Evolutionary conservation across 2,888 invertebrate genomes (phyloP).

Genomic region (Diadegma fenestrale): DNA sequence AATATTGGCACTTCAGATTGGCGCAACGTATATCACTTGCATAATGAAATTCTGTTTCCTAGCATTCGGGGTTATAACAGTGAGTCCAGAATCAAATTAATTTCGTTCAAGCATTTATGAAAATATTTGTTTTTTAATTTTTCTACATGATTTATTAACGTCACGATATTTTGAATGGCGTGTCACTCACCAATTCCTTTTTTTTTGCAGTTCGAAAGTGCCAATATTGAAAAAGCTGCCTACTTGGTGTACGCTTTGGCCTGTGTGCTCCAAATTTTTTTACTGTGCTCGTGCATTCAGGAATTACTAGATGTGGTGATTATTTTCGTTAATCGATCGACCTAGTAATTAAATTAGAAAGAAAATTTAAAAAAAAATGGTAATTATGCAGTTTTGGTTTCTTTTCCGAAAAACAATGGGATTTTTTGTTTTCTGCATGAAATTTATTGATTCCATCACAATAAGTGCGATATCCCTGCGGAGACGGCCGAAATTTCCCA

Average conservation of each 20-base stretch:
- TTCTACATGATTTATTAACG: too few relatives aligned
- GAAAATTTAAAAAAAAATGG: neutral
- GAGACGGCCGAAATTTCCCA: too few relatives aligned
- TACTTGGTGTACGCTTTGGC: conserved; percentile 65
- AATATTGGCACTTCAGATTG: conserved; percentile 70
- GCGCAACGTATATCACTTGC: conserved; percentile 69
- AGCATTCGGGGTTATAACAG: conserved; percentile 70
- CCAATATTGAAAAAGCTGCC: conserved; percentile 51
- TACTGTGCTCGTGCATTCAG: conserved; percentile 73
- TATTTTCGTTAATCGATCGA: neutral
- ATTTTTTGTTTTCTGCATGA: too few relatives aligned
- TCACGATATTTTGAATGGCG: neutral
- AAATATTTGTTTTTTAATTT: neutral
- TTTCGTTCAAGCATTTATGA: neutral
- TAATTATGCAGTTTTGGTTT: neutral
- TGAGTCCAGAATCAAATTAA: conserved; percentile 43
- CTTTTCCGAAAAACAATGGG: neutral
- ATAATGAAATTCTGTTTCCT: conserved; percentile 74
- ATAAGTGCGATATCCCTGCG: too few relatives aligned
- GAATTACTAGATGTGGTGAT: conserved; percentile 74
- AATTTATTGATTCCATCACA: too few relatives aligned
- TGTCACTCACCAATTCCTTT: neutral
- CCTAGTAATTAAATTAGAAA: neutral
- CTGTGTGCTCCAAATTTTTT: conserved; percentile 71
- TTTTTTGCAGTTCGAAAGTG: neutral